A percentile compares a stretch with the other conserved stretches of the same genome.
These are phyloP conservation scores for Sylvicola cinctus DNA, from an alignment of 2,888 invertebrate species.

Conservation along the genomic window DNA sequence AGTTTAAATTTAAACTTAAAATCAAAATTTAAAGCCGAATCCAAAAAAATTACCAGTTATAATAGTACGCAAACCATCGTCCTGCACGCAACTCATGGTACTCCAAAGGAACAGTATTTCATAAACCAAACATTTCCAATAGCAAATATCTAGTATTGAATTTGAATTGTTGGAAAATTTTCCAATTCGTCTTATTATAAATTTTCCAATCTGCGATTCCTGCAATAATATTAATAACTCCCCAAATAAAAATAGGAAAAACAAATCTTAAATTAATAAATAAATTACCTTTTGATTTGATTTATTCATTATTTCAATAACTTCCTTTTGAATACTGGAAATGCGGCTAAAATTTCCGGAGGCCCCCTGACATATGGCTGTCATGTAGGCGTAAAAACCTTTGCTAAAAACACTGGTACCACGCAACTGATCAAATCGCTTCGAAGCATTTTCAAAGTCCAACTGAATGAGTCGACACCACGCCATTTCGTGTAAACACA, in stretches of 20 bases:
- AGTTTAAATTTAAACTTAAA: conserved; percentile 13
- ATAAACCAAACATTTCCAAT: conserved; percentile 36
- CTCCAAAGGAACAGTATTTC: conserved; percentile 51
- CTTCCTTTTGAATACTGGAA: conserved; percentile 14
- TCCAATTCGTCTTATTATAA: conserved; percentile 19
- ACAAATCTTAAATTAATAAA: no score
- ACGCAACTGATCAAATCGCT: conserved; percentile 30
- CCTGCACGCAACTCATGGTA: conserved; percentile 34
- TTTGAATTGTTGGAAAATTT: conserved; percentile 12
- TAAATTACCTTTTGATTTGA: conserved; percentile 19
- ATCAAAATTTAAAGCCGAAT: conserved; percentile 2
- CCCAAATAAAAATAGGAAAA: no score
- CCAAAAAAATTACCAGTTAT: conserved; percentile 20
- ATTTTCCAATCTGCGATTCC: conserved; percentile 25
- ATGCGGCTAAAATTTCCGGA: conserved; percentile 12
- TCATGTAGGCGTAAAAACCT: conserved; percentile 40
- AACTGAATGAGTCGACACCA: conserved; percentile 44
- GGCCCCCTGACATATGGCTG: conserved; percentile 25
- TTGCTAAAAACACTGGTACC: conserved; percentile 30
- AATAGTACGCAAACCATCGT: conserved; percentile 21
- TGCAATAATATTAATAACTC: conserved; percentile 5
- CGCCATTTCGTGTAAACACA: conserved; percentile 28
- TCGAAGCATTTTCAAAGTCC: conserved; percentile 31
- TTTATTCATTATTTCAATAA: conserved; percentile 13
- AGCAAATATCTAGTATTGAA: conserved; percentile 14